Evolutionary conservation across 2,888 invertebrate genomes (phyloP).

Genomic region (Erannis defoliaria): DNA sequence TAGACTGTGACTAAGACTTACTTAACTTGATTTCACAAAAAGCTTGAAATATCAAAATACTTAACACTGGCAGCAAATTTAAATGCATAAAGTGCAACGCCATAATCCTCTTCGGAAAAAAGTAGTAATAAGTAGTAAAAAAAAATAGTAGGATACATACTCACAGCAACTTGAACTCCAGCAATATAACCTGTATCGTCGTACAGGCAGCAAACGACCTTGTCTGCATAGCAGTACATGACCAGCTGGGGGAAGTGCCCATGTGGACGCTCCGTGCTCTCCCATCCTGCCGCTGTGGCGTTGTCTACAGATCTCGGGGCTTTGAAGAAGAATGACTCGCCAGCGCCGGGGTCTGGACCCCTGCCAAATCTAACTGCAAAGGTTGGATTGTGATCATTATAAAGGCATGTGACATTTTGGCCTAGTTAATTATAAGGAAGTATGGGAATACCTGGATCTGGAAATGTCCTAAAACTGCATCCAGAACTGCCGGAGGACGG

Average conservation of each 20-base stretch:
- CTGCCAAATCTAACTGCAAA: not conserved
- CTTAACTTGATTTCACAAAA: too few relatives aligned
- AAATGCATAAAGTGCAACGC: too few relatives aligned
- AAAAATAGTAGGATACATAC: too few relatives aligned
- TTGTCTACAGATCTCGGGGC: not conserved
- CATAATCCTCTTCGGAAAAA: too few relatives aligned
- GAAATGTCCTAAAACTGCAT: too few relatives aligned
- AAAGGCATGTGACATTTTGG: not conserved
- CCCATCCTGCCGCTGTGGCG: not conserved
- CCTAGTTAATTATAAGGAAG: too few relatives aligned
- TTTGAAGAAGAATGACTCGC: not conserved
- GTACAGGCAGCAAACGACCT: not conserved
- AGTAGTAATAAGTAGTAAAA: too few relatives aligned
- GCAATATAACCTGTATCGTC: constrained; percentile 3
- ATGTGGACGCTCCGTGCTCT: not conserved
- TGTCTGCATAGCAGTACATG: not conserved
- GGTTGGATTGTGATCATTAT: not conserved
- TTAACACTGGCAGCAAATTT: too few relatives aligned
- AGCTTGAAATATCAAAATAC: too few relatives aligned
- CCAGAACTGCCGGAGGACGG: too few relatives aligned
- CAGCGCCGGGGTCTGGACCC: not conserved
- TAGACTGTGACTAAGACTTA: too few relatives aligned
- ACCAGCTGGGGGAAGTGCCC: constrained; percentile 1
- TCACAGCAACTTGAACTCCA: constrained; percentile 6
- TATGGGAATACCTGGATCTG: too few relatives aligned